phyloP scores from a whole-genome alignment of 2,113 vertebrate species.

The Megaceryle maxima region DNA sequence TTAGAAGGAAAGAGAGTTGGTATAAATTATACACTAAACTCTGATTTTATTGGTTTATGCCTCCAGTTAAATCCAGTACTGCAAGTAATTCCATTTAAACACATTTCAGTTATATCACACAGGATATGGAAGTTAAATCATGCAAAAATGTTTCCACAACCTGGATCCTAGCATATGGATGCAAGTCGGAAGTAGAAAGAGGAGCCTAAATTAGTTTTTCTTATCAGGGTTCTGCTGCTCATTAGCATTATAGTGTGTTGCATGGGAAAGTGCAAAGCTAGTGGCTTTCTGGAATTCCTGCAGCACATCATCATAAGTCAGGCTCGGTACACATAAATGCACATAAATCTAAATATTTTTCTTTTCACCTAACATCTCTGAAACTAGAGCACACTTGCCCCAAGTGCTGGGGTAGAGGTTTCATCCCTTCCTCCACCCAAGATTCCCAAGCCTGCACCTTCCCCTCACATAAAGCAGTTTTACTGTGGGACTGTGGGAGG shows the following conservation, averaged over 20 bases:
- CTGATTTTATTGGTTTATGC: background rate
- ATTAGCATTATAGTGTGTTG: accelerated
- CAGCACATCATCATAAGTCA: background rate
- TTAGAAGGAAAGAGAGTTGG: background rate
- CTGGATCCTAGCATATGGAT: background rate
- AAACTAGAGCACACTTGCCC: background rate
- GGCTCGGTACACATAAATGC: background rate
- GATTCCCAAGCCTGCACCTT: background rate
- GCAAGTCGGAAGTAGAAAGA: background rate
- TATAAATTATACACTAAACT: background rate
- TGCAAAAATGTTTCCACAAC: background rate
- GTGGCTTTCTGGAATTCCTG: background rate
- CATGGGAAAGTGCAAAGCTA: accelerated
- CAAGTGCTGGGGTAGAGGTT: background rate
- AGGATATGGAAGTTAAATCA: background rate
- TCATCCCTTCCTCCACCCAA: background rate
- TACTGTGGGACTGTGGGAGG: accelerated
- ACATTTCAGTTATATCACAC: background rate
- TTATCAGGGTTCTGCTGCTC: background rate
- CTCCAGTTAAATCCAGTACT: background rate
- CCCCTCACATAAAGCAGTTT: background rate
- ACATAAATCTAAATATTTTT: background rate
- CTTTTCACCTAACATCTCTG: background rate
- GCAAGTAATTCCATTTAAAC: background rate
- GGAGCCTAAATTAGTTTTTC: background rate